Percentiles rank a stretch among this genome's conserved stretches.
Evolutionary conservation across 2,797 vertebrate genomes (phyloP).

Genomic region (Mus spretus): DNA sequence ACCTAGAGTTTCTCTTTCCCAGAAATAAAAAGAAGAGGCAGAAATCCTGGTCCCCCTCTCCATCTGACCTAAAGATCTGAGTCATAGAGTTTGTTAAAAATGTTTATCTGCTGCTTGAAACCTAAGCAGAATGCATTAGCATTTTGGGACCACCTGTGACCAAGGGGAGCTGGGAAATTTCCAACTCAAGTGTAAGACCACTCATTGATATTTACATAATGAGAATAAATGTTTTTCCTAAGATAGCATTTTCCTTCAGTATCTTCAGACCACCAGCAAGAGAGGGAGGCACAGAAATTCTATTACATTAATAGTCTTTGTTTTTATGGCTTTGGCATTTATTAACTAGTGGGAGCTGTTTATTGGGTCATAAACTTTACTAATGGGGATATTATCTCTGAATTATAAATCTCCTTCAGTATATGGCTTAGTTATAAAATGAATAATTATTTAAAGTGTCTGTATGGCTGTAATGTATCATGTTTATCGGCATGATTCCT

Average conservation of each 20-base stretch:
- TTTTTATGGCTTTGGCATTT: slow-evolving; percentile 89
- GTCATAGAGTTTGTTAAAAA: slow-evolving; percentile 75
- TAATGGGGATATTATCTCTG: slow-evolving; percentile 90
- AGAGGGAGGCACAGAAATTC: slow-evolving; percentile 86
- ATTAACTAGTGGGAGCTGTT: slow-evolving; percentile 90
- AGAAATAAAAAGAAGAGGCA: slow-evolving; percentile 66
- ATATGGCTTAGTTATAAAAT: slow-evolving; percentile 86
- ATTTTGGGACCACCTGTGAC: slow-evolving; percentile 87
- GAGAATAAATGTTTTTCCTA: slow-evolving; percentile 87
- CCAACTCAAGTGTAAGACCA: slow-evolving; percentile 87
- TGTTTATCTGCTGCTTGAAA: slow-evolving; percentile 80
- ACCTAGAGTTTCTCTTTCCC: slow-evolving; percentile 74
- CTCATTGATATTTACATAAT: slow-evolving; percentile 87
- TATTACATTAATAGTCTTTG: slow-evolving; percentile 86
- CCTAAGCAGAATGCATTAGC: slow-evolving; percentile 82
- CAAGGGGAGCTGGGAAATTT: slow-evolving; percentile 79
- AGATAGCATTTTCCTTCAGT: slow-evolving; percentile 86
- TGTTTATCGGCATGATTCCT: slow-evolving; percentile 87
- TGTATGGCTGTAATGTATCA: slow-evolving; percentile 85
- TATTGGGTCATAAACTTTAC: slow-evolving; percentile 90
- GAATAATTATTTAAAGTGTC: slow-evolving; percentile 87
- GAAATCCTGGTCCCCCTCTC: slow-evolving; percentile 68
- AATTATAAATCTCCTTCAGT: slow-evolving; percentile 88
- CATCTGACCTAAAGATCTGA: slow-evolving; percentile 59
- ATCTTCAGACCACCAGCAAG: slow-evolving; percentile 88